phyloP scores from a whole-genome alignment of 2,113 vertebrate genomes.

The Callithrix jacchus region DNA sequence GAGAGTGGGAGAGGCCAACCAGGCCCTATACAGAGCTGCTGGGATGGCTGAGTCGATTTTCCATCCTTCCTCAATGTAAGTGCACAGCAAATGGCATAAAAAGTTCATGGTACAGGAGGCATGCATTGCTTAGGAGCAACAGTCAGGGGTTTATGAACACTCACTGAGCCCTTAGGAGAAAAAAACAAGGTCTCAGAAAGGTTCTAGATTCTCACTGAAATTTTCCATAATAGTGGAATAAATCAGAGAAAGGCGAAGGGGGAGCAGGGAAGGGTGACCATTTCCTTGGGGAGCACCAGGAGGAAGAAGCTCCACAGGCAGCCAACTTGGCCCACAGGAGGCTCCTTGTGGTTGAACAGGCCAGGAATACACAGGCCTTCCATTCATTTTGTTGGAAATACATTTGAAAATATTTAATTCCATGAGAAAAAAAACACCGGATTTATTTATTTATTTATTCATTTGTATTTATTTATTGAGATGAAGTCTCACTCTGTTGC shows the following conservation, averaged over 20 bases:
- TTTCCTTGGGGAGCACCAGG: not conserved
- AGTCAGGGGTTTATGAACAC: too few species aligned
- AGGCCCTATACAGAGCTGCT: not conserved
- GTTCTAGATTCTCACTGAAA: not conserved
- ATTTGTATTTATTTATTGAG: too few species aligned
- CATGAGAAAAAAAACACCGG: not conserved
- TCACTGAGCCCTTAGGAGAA: not conserved
- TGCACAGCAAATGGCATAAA: not conserved
- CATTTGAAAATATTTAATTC: not conserved
- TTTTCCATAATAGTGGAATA: fast-evolving
- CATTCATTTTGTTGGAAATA: not conserved
- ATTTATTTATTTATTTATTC: not conserved
- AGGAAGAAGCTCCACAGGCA: not conserved
- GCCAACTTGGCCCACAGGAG: too few species aligned
- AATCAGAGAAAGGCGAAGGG: not conserved
- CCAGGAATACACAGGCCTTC: not conserved
- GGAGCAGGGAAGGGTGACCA: too few species aligned
- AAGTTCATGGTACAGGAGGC: not conserved
- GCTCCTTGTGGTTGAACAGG: not conserved
- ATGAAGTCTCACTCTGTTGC: too few species aligned
- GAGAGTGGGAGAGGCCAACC: not conserved
- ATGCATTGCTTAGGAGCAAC: fast-evolving
- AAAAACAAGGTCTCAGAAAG: not conserved
- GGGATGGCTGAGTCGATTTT: fast-evolving
- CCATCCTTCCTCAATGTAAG: not conserved